A percentile compares a stretch with the other conserved stretches of the same genome.
Conservation (phyloP, 2,113 vertebrate genomes). For the Ictalurus punctatus region DNA sequence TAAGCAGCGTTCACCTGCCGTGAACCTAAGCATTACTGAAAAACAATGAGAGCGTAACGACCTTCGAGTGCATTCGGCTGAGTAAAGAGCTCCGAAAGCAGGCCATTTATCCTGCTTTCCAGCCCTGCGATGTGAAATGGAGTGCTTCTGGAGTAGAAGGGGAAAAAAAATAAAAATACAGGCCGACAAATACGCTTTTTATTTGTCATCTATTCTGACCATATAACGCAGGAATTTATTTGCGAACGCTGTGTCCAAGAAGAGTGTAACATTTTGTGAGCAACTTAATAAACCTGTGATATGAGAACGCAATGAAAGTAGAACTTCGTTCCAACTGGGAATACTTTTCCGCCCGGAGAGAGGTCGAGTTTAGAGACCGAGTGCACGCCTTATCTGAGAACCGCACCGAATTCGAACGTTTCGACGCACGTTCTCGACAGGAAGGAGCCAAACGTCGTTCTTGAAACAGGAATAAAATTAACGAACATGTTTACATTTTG, state of each 20-base stretch:
- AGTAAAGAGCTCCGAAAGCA: constrained; percentile 8
- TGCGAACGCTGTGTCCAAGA: constrained; percentile 40
- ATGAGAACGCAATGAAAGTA: constrained; percentile 52
- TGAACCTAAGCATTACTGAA: constrained; percentile 4
- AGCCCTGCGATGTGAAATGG: neutral
- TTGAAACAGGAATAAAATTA: neutral
- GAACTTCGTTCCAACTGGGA: constrained; percentile 47
- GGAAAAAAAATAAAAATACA: neutral
- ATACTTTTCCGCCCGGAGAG: neutral
- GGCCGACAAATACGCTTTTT: constrained; percentile 52
- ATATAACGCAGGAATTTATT: constrained; percentile 41
- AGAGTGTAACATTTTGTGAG: constrained; percentile 51
- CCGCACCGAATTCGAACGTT: constrained; percentile 41
- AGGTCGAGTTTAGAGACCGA: neutral
- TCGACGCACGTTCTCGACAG: constrained; percentile 11
- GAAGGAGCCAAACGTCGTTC: neutral
- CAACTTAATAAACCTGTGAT: constrained; percentile 57
- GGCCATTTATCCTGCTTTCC: constrained; percentile 12
- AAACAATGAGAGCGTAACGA: constrained; percentile 20
- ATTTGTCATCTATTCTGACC: constrained; percentile 48
- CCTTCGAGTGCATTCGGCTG: constrained; percentile 17
- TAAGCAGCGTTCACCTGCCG: neutral
- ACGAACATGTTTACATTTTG: neutral
- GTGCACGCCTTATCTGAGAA: constrained; percentile 44
- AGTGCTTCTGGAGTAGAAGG: constrained; percentile 11